Base-by-base conservation (phyloP, 2,797 vertebrate genomes). In the Sebastes vulpes region DNA sequence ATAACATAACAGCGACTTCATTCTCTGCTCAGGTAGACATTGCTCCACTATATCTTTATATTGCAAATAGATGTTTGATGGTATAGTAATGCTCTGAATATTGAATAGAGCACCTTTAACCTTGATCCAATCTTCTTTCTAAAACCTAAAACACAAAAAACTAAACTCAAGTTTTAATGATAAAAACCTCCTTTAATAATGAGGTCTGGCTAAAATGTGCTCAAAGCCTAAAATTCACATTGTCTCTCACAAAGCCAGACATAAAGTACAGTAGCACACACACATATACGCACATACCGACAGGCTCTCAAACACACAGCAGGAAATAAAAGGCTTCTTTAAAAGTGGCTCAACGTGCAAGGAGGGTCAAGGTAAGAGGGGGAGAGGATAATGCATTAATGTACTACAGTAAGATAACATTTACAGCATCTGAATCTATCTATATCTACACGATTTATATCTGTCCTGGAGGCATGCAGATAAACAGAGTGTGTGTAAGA, bases 401-500 rank as follows among this genome's bases (percentile, higher is more conserved):
- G 32, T 61, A 32, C 69, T 10, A 56, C 10, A 78, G 18, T 57
- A 25, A 65, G 23, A 54, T 23, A 64, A 67, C 65, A 67, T 67
- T 70, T 42, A 76, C 57, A 53, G 28, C 25, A 63, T 77, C n/a
- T 54, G 16, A 60, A 79, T 66, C 60, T 42, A 65, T 65, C 20
- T 61, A 63, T 69, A 70, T 68, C 32, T 57, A 14, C 70, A 50
- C 9, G 58, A 72, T 65, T 25, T 46, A 59, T 60, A 63, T 76
- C 20, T 68, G 9, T 59, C 20, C 42, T 79, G 54, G 53, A 42
- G 73, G 29, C 48, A 64, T 46, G 74, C 26, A 67, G 25, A 65
- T 70, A 81, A 69, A 83, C 6, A 67, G 25, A n/a, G 65, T 69
- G 78, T 80, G 54, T 70, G 65, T 65, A 11, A n/a, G 38, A 32